Evolutionary conservation across 92 coral and sea anemone species (phyloP), one percentile per base, ranked within the genome.

Genomic region (Heteractis magnifica): DNA sequence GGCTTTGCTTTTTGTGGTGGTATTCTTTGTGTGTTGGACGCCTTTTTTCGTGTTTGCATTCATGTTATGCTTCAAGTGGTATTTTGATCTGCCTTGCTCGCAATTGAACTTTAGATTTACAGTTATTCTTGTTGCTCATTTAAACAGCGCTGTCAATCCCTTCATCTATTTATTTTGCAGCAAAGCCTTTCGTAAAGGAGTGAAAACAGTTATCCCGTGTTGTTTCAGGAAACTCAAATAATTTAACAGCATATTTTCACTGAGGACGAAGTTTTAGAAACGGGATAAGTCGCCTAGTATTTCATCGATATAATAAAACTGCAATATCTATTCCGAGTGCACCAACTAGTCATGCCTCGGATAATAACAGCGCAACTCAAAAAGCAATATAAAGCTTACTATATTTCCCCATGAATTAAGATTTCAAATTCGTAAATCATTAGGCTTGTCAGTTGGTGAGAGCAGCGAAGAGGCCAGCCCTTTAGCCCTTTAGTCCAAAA

Each of bases 101-200:
- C 88, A 85, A 26, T 51, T 85, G 10, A 85, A 85, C 78, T 85
- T 85, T 72, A 11, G 88, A 71, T 85, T 77, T 51, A 85, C 74
- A 19, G 88, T 85, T 0, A 51, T 78, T 20, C 82, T 85, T 4
- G 71, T 85, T 5, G 88, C 88, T 10, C 88, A 85, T 75, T 55
- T 85, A 10, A 85, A 85, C 79, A 85, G 88, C 15, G 88, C 88
- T 19, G 50, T 85, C 51, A 85, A 85, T 23, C 88, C 88, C 0
- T 77, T 79, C 49, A 85, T 85, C 23, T 85, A 85, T 78, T 77
- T 85, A 34, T 48, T 85, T 5, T 85, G 88, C 55, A 85, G 88
- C 58, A 85, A 85, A 49, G 11, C 82, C 23, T 85, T 85, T 50
- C 81, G 88, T 11, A 79, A 85, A 34, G 83, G 88, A 14, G 88